Conservation (phyloP, 2,113 vertebrate species). For the Leptodactylus fuscus region DNA sequence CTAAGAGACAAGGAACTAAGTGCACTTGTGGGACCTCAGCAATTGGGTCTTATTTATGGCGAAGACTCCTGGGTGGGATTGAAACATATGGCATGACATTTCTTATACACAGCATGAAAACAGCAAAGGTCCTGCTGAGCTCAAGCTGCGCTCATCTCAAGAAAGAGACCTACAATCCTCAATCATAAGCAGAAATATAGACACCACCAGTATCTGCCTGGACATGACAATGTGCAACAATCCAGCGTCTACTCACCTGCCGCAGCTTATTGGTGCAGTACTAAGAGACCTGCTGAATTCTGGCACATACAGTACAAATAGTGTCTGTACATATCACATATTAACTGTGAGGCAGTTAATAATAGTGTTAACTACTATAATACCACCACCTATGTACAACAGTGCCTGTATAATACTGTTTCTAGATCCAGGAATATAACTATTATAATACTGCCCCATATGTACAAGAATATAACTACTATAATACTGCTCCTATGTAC, state of each 20-base stretch:
- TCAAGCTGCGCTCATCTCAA: background rate
- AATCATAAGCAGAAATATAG: background rate
- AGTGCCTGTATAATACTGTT: too few species aligned
- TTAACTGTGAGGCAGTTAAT: too few species aligned
- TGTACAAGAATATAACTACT: too few species aligned
- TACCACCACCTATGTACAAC: too few species aligned
- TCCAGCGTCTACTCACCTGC: background rate
- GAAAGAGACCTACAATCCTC: slow-evolving; percentile 9
- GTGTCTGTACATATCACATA: too few species aligned
- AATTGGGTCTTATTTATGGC: slow-evolving; percentile 27
- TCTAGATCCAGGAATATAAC: too few species aligned
- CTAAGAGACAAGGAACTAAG: slow-evolving; percentile 56
- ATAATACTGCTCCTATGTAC: too few species aligned
- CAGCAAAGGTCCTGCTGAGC: background rate
- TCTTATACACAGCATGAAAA: slow-evolving; percentile 27
- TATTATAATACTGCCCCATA: too few species aligned
- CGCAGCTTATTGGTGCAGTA: background rate
- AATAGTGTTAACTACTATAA: too few species aligned
- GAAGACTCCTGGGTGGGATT: slow-evolving; percentile 57
- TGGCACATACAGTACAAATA: background rate
- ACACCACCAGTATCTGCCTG: background rate
- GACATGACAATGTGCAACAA: background rate
- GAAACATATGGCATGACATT: slow-evolving; percentile 61
- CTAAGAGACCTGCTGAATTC: background rate
- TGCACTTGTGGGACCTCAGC: slow-evolving; percentile 20